phyloP scores from a whole-genome alignment of 1,140 invertebrate genomes.

The Lanistes nyassanus region DNA sequence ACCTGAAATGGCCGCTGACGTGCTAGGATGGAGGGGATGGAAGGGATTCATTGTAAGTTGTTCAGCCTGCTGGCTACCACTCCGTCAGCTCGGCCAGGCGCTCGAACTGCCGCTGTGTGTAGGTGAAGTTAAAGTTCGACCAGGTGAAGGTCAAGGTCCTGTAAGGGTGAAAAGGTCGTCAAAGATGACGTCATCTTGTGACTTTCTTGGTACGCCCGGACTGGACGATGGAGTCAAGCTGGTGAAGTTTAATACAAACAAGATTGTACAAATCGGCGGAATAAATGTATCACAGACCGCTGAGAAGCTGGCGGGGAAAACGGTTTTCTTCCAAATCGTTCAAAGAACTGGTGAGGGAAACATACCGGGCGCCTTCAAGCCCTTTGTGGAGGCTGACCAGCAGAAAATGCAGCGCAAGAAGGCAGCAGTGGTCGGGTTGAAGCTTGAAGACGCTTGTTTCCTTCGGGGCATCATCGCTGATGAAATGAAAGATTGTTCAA shows the following conservation, averaged over 20 bases:
- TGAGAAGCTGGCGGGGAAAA: too few species aligned
- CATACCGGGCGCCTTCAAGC: slow-evolving; percentile 66
- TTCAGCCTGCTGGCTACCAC: slow-evolving; percentile 68
- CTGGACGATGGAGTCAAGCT: too few species aligned
- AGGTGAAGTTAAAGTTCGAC: slow-evolving; percentile 69
- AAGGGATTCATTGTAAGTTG: too few species aligned
- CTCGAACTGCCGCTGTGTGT: slow-evolving; percentile 65
- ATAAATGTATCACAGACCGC: too few species aligned
- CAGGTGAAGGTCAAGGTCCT: slow-evolving; percentile 65
- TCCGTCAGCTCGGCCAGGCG: slow-evolving; percentile 67
- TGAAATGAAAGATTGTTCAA: slow-evolving; percentile 67
- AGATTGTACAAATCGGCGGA: too few species aligned
- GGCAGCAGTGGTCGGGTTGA: slow-evolving; percentile 65
- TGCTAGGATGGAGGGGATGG: too few species aligned
- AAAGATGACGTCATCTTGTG: slow-evolving; percentile 66
- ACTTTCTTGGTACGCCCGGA: slow-evolving; percentile 60
- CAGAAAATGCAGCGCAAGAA: slow-evolving; percentile 68
- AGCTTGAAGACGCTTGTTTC: slow-evolving; percentile 69
- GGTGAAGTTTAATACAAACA: too few species aligned
- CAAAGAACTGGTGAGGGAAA: background rate
- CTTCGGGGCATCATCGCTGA: slow-evolving; percentile 64
- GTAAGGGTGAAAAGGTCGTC: slow-evolving; percentile 69
- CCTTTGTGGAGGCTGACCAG: slow-evolving; percentile 65
- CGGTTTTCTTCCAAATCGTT: too few species aligned
- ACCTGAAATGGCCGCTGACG: too few species aligned